Evolutionary conservation across 1,140 invertebrate species (phyloP), one percentile per base, ranked within the genome.

Genomic region (Centruroides vittatus): DNA sequence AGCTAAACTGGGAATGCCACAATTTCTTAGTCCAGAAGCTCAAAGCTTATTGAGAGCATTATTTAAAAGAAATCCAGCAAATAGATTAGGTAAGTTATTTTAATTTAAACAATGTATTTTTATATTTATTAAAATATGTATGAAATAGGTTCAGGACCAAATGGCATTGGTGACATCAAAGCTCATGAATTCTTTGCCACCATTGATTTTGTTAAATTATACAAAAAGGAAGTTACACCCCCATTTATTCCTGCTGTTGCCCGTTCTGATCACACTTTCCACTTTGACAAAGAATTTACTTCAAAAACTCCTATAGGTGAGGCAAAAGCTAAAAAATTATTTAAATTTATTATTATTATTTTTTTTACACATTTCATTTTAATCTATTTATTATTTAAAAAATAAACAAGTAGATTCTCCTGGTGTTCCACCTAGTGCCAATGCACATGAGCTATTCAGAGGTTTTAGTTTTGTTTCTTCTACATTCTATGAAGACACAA

Each of bases 401-500:
- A 23, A 23, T 23, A 23, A 23, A 23, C 41, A 35, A 71, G 67
- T 78, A 79, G 96, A 99, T 79, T 99, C 95, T 0, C 96, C 96
- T 2, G 95, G 93, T 55, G 84, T 97, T 53, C 96, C 96, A 53
- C 89, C 94, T 7, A 97, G 93, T 73, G 95, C 94, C 12, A 95
- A 89, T 71, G 94, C 94, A 47, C 94, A 98, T 72, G 94, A 99
- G 76, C 78, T 99, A 48, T 99, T 99, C 74, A 85, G 93, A 61
- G 94, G 94, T 10, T 99, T 99, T 72, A 97, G 93, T 79, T 99
- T 98, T 75, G 85, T 99, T 61, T 94, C 95, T 0, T 93, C 94
- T 0, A 85, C 86, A 70, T 76, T 97, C 57, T 77, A 77, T 35
- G 68, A 72, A 52, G 73, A 76, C 5, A 41, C 41, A 41, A 41